Evolutionary conservation across 2,113 vertebrate species (phyloP), one percentile per base, ranked within the genome.

Genomic region (Amia ocellicauda): DNA sequence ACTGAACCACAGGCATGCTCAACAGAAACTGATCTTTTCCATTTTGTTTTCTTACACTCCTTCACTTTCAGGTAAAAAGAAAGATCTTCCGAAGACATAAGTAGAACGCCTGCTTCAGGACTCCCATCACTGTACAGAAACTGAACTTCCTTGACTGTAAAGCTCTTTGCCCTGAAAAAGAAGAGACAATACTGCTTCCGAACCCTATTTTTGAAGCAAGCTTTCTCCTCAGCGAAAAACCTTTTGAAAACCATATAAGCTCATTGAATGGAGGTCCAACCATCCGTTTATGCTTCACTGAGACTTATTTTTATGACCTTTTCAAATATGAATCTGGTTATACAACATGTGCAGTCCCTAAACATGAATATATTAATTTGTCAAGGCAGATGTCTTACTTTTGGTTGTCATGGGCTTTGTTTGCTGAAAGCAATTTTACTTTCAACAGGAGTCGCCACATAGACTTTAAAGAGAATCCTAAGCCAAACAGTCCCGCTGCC

Each of bases 21-120:
- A n/a, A n/a, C n/a, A n/a, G n/a, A n/a, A 47, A 11, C 5, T 47
- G n/a, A 47, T 47, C n/a, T 2, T 73, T 74, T 26, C 72, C 73
- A 66, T 24, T 61, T 63, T 55, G 42, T 63, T 53, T 62, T 16
- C 58, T 58, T 77, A 71, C 47, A 72, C 19, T 55, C 68, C 13
- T 74, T 68, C 23, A 51, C 26, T 78, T 78, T 69, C 84, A 99
- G 96, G 96, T 98, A 98, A 98, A 93, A 89, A 89, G 88, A 86
- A 86, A 85, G 77, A 62, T 67, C 54, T 45, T 70, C 75, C 74
- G 55, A 64, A 85, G 77, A 81, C 80, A 82, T 80, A 78, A 81
- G 81, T 84, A 55, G 83, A 80, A 82, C 85, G 83, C 83, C 70
- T 72, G 72, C 73, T 84, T 71, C 83, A 78, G 79, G 80, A 84